These are phyloP conservation scores for Diogma glabrata DNA, from an alignment of 2,888 invertebrate genomes.

Conservation along the genomic window DNA sequence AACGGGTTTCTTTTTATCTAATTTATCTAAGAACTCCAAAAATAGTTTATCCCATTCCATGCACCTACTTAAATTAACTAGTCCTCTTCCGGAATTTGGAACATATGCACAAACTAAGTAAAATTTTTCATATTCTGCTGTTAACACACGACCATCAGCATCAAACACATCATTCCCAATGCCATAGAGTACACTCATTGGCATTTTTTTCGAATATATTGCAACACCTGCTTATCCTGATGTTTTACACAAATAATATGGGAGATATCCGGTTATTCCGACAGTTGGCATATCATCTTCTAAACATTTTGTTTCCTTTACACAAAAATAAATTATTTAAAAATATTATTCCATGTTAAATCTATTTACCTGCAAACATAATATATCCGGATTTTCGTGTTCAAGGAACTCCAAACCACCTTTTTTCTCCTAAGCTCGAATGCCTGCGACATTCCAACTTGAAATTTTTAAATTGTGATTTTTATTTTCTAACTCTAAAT, in stretches of 20 bases:
- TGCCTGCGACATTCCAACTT: constrained; percentile 95
- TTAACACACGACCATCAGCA: constrained; percentile 75
- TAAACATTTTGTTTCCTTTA: constrained; percentile 80
- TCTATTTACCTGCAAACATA: too few relatives aligned
- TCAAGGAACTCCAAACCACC: constrained; percentile 61
- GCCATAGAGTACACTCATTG: constrained; percentile 72
- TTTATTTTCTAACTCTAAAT: too few relatives aligned
- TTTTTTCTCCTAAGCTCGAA: constrained; percentile 77
- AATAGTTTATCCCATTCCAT: constrained; percentile 84
- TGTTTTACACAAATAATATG: constrained; percentile 60
- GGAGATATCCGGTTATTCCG: constrained; percentile 56
- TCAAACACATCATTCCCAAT: constrained; percentile 62
- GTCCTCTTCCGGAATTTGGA: constrained; percentile 83
- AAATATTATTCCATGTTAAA: too few relatives aligned
- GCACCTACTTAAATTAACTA: constrained; percentile 78
- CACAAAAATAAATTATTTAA: too few relatives aligned
- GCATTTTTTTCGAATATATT: constrained; percentile 71
- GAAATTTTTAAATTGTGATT: constrained; percentile 76
- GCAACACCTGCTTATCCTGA: constrained; percentile 92
- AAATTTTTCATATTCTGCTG: constrained; percentile 86
- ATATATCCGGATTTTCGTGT: constrained; percentile 73
- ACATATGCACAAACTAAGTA: constrained; percentile 85
- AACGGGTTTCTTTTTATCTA: constrained; percentile 85
- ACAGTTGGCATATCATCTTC: constrained; percentile 72
- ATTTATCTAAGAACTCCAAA: constrained; percentile 57